Percentiles rank a stretch among this genome's conserved stretches.
phyloP scores from a whole-genome alignment of 2,797 vertebrate species.

The Sparus aurata region DNA sequence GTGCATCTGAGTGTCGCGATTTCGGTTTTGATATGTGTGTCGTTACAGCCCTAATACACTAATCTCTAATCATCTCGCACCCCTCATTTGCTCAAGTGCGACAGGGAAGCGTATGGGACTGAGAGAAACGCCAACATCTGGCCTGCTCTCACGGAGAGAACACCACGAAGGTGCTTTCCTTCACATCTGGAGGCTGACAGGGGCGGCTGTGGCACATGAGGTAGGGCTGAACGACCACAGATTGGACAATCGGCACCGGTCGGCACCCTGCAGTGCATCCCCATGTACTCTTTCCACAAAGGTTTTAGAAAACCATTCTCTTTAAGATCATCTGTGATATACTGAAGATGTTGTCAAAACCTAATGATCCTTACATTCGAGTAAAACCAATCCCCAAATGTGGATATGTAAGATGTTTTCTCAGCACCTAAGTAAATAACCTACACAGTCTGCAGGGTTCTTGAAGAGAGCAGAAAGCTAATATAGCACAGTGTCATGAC shows the following conservation, averaged over 20 bases:
- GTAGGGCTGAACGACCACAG: too few relatives aligned
- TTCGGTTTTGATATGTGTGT: too few relatives aligned
- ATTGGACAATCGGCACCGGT: too few relatives aligned
- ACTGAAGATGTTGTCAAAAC: background rate
- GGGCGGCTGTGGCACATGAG: background rate
- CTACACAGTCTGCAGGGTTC: background rate
- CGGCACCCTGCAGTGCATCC: too few relatives aligned
- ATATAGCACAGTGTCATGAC: background rate
- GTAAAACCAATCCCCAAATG: background rate
- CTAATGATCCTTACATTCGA: background rate
- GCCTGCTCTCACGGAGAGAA: background rate
- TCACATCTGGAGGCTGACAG: conserved; percentile 1
- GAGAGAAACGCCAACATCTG: background rate
- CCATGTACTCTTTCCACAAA: background rate
- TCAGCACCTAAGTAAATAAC: background rate
- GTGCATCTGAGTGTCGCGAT: too few relatives aligned
- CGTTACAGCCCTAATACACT: too few relatives aligned
- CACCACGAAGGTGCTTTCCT: conserved; percentile 3
- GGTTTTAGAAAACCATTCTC: background rate
- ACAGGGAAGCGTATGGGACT: background rate
- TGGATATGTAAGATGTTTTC: background rate
- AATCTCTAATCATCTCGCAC: background rate
- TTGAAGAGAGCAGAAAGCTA: background rate
- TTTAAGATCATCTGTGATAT: background rate
- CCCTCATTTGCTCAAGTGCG: conserved; percentile 1